phyloP scores from a whole-genome alignment of 2,888 invertebrate genomes.

The Diaphora mendica region DNA sequence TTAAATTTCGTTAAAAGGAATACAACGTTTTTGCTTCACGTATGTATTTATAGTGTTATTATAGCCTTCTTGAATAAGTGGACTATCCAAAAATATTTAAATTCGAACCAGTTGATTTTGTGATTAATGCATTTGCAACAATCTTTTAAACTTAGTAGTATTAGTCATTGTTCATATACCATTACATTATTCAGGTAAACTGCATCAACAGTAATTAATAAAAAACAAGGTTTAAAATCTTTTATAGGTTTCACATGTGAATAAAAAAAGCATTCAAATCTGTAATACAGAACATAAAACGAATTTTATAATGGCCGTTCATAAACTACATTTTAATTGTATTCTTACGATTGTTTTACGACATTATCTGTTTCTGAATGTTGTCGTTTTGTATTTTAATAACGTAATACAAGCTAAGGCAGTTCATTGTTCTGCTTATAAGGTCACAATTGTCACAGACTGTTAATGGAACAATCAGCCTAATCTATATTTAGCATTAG shows the following conservation, averaged over 20 bases:
- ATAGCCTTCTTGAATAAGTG: no score
- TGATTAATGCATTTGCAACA: no score
- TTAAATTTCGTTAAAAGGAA: no score
- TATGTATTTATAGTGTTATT: no score
- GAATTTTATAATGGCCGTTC: conserved; percentile 1
- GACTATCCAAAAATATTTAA: no score
- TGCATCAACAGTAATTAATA: background rate
- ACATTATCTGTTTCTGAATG: conserved; percentile 18
- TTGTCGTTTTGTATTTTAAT: conserved; percentile 22
- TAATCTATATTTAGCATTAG: conserved; percentile 48
- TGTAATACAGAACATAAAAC: conserved; percentile 2
- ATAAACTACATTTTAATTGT: conserved; percentile 22
- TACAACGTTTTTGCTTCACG: no score
- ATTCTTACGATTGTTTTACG: conserved; percentile 31
- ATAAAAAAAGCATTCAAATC: conserved; percentile 12
- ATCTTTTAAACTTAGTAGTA: no score
- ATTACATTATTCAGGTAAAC: no score
- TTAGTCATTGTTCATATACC: no score
- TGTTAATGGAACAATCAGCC: conserved; percentile 47
- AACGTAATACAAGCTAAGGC: conserved; percentile 28
- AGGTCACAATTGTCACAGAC: conserved; percentile 46
- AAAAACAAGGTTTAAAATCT: background rate
- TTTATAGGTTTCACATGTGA: background rate
- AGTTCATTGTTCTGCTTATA: conserved; percentile 40
- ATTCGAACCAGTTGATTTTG: no score